Evolutionary conservation across 2,113 vertebrate genomes (phyloP).

Genomic region (Hyperoodon ampullatus): DNA sequence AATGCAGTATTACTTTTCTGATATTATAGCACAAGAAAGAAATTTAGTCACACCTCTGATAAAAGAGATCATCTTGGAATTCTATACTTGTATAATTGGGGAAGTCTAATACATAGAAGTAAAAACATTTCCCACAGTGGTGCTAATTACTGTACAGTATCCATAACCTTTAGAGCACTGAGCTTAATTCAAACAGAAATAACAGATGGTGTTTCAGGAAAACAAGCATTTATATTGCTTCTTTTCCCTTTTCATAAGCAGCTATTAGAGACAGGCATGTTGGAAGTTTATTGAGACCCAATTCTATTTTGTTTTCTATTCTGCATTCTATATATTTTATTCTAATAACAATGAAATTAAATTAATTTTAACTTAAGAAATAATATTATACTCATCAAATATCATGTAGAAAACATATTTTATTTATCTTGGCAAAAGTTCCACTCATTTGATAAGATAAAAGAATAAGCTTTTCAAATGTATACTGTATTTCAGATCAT

Average conservation of each 20-base stretch:
- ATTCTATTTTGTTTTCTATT: constrained; percentile 20
- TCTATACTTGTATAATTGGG: not conserved
- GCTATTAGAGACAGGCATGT: constrained; percentile 19
- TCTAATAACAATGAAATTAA: constrained; percentile 27
- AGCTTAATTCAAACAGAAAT: constrained; percentile 65
- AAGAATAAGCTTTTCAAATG: constrained; percentile 11
- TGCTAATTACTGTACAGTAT: constrained; percentile 56
- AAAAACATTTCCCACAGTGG: constrained; percentile 15
- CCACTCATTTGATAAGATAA: not conserved
- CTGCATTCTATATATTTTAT: constrained; percentile 6
- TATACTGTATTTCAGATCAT: constrained; percentile 33
- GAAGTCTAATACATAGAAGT: constrained; percentile 53
- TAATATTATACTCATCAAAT: constrained; percentile 30
- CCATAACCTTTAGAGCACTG: not conserved
- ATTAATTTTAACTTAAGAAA: constrained; percentile 50
- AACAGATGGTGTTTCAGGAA: constrained; percentile 62
- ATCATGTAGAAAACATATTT: not conserved
- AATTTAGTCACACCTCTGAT: not conserved
- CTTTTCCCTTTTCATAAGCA: constrained; percentile 33
- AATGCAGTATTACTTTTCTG: not conserved
- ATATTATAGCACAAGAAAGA: not conserved
- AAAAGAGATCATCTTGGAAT: constrained; percentile 2
- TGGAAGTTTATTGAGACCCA: constrained; percentile 38
- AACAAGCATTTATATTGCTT: constrained; percentile 33
- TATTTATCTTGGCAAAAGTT: constrained; percentile 37